Base-by-base conservation (phyloP, 2,888 invertebrate species). In the Aproaerema taeniolella region DNA sequence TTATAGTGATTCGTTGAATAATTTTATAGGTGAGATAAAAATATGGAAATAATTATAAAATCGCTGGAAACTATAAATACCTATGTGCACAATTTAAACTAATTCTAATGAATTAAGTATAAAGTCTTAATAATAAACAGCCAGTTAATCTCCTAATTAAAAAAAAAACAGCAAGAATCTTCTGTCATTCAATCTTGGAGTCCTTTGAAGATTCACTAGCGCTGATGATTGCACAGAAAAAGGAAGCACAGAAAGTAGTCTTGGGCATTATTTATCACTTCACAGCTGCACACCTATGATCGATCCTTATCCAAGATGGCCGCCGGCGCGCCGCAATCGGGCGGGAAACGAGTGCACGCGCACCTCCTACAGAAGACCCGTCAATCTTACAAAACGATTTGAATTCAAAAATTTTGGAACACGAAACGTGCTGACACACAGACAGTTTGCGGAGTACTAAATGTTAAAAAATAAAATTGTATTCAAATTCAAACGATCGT, bases 241-340 rank as follows among this genome's bases (percentile, higher is more conserved):
- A 61, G 60, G 64, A 62, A 61, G 49, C 46, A 61, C 67, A 59
- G 60, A 54, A 58, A 46, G 56, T 61, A 58, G 59, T 58, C 55
- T 52, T n/a, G 61, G 46, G 57, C 35, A 44, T 55, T 62, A 72
- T 77, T 73, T 80, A 78, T 78, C 80, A 83, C 82, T 76, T 78
- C 73, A 77, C 83, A 78, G 74, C 78, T 80, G 80, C 75, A 67
- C 79, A 81, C 78, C 79, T 82, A 81, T 83, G 83, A 85, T 86
- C 76, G 81, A 82, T 82, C 61, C 61, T 75, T 68, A 76, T 76
- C 66, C 83, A 86, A 86, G 77, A 86, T 86, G 86, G 86, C 86
- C 74, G 81, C 65, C 67, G 71, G 72, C 71, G 69, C 68, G 59
- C 61, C 61, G 56, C 64, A 57, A 60, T 65, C 73, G 61, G 75